phyloP scores from a whole-genome alignment of 2,888 invertebrate genomes.

The Pantelozetes paolii region DNA sequence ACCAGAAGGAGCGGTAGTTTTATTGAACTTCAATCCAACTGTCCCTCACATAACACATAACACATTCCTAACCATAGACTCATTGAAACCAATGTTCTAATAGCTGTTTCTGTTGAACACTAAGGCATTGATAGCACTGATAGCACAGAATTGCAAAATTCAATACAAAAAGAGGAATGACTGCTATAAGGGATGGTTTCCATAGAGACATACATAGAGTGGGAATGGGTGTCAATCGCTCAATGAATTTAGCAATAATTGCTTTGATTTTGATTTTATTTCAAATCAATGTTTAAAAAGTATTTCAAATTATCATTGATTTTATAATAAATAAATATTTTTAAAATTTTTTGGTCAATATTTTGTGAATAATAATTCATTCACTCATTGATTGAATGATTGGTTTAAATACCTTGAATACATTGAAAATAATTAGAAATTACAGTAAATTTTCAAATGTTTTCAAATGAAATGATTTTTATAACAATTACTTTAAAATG shows the following conservation, averaged over 20 bases:
- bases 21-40: too few species aligned
- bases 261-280: background rate
- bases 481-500: too few species aligned
- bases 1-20: too few species aligned
- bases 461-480: too few species aligned
- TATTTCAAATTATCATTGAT: too few species aligned
- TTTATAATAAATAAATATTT: background rate
- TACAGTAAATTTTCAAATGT: too few species aligned
- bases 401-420: too few species aligned
- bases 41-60: too few species aligned
- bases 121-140: background rate
- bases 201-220: constrained; percentile 2
- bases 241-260: constrained; percentile 14
- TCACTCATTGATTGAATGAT: too few species aligned
- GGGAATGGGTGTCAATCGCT: background rate
- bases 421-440: too few species aligned
- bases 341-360: background rate
- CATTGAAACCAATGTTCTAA: constrained; percentile 15
- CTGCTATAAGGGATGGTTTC: background rate
- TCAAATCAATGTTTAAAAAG: background rate
- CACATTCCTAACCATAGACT: too few species aligned
- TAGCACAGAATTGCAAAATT: background rate
- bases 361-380: too few species aligned
- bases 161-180: background rate
- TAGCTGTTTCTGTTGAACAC: background rate